phyloP scores from a whole-genome alignment of 35 echinoderm and acorn worm species.

The Holothuria glaberrima region DNA sequence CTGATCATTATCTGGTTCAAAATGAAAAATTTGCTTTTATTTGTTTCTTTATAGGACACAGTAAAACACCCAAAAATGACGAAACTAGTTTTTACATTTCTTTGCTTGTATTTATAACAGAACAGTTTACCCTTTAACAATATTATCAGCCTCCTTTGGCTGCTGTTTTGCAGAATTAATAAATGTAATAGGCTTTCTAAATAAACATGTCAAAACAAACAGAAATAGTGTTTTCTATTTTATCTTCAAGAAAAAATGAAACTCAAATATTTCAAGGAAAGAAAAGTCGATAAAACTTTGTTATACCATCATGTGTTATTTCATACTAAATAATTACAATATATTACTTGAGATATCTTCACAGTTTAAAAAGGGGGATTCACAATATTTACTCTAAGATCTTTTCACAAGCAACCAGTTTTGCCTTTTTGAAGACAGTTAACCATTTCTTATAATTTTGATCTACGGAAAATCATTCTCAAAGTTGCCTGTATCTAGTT shows the following conservation, averaged over 20 bases:
- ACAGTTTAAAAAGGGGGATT: not conserved
- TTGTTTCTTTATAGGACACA: not conserved
- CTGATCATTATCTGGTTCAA: slow-evolving; percentile 7
- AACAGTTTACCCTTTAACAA: not conserved
- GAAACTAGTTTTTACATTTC: not conserved
- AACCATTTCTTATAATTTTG: not conserved
- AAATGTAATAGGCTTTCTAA: not conserved
- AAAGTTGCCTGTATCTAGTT: not conserved
- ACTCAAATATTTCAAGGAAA: slow-evolving; percentile 16
- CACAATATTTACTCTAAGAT: not conserved
- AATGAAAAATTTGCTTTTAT: not conserved
- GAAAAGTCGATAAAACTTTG: not conserved
- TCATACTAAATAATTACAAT: not conserved
- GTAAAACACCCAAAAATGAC: not conserved
- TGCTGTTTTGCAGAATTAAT: too few relatives aligned
- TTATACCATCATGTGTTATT: not conserved
- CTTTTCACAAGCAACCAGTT: not conserved
- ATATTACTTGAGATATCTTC: not conserved
- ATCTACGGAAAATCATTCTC: not conserved
- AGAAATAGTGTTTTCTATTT: not conserved
- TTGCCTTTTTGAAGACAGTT: not conserved
- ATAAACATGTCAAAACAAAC: not conserved
- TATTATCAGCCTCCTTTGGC: not conserved
- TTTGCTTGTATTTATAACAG: slow-evolving; percentile 9
- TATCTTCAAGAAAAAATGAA: not conserved